phyloP scores from a whole-genome alignment of 2,888 invertebrate genomes.

The Timema cristinae region DNA sequence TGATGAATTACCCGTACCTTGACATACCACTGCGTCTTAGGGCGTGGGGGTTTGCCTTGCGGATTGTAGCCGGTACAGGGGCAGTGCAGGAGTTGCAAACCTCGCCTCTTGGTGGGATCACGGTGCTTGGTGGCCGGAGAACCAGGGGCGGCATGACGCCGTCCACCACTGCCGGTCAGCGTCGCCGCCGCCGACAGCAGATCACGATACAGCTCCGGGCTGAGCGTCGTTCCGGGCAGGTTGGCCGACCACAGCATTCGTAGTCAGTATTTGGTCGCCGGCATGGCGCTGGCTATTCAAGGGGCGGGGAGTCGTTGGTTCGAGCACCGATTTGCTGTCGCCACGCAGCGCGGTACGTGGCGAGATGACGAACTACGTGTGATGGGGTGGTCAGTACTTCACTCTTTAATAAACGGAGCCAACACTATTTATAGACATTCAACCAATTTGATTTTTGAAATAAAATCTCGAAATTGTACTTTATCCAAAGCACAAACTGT shows the following conservation, averaged over 20 bases:
- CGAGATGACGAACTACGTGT: too few species aligned
- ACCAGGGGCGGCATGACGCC: constrained; percentile 7
- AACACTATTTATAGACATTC: too few species aligned
- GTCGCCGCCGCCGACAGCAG: constrained; percentile 16
- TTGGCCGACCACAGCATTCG: constrained; percentile 19
- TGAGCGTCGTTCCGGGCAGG: constrained; percentile 17
- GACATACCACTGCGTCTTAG: constrained; percentile 61
- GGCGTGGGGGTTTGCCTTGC: constrained; percentile 42
- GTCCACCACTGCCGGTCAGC: background rate
- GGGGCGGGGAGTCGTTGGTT: too few species aligned
- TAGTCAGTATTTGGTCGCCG: too few species aligned
- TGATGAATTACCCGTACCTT: constrained; percentile 56
- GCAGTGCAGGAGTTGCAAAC: constrained; percentile 38
- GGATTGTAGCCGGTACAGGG: constrained; percentile 31
- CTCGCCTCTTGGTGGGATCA: constrained; percentile 4
- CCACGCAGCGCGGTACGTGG: too few species aligned
- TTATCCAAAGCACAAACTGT: too few species aligned
- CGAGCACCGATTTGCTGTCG: too few species aligned
- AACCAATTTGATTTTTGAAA: too few species aligned
- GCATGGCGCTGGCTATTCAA: too few species aligned
- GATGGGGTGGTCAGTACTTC: too few species aligned
- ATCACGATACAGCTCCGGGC: constrained; percentile 15
- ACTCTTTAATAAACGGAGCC: too few species aligned
- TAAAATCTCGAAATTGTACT: too few species aligned
- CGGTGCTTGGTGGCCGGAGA: constrained; percentile 15